These are phyloP conservation scores for Netelia inedita DNA, from an alignment of 2,888 invertebrate genomes.

Conservation along the genomic window DNA sequence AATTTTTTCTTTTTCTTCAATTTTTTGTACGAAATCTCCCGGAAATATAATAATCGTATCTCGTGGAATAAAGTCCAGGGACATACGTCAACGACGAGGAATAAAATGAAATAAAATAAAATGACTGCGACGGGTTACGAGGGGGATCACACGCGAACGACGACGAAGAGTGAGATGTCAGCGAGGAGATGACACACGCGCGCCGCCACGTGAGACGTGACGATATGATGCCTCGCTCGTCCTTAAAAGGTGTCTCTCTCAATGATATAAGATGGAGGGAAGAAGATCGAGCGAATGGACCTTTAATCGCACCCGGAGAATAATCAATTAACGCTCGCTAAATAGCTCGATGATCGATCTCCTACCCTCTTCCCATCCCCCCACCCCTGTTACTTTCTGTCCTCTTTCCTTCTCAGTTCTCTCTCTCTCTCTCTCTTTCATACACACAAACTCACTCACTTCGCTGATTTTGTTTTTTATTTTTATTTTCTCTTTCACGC, in stretches of 20 bases:
- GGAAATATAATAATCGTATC: neutral
- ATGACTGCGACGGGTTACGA: constrained; percentile 16
- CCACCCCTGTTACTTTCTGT: constrained; percentile 9
- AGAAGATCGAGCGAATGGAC: constrained; percentile 6
- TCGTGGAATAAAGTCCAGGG: too few relatives aligned
- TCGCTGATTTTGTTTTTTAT: constrained; percentile 58
- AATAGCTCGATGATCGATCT: constrained; percentile 65
- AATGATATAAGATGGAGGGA: constrained; percentile 30
- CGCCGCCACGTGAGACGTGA: constrained; percentile 36
- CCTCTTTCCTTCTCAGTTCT: constrained; percentile 11
- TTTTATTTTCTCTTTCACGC: constrained; percentile 59
- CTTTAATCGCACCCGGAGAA: constrained; percentile 66
- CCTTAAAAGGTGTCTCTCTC: constrained; percentile 54
- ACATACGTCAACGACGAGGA: neutral
- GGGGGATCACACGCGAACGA: neutral
- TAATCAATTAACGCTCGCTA: constrained; percentile 70
- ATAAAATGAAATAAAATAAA: neutral
- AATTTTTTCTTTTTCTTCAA: too few relatives aligned
- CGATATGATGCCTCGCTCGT: constrained; percentile 35
- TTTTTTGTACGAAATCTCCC: neutral
- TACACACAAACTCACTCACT: constrained; percentile 22
- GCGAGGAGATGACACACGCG: constrained; percentile 21
- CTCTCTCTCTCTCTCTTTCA: constrained; percentile 64
- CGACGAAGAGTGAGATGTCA: constrained; percentile 28
- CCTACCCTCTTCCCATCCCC: constrained; percentile 1